These are phyloP conservation scores for Paracanthobrama guichenoti DNA, from an alignment of 2,113 vertebrate genomes.

Conservation along the genomic window DNA sequence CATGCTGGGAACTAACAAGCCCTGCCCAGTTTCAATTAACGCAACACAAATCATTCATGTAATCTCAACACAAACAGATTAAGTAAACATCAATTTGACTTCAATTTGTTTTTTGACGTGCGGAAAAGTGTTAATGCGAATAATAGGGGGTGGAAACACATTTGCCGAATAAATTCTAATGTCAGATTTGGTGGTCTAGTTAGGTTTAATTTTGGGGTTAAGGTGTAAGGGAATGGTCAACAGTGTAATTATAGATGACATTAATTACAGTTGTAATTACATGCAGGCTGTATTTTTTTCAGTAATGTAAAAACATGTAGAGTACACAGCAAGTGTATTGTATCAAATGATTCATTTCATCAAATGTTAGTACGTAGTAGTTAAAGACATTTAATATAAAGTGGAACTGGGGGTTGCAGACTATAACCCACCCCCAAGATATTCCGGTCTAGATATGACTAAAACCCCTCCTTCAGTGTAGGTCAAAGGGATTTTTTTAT, in stretches of 20 bases:
- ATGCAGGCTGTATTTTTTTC: neutral
- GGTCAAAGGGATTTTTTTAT: neutral
- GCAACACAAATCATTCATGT: too few species aligned
- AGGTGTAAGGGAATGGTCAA: neutral
- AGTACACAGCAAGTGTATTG: neutral
- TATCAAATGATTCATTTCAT: neutral
- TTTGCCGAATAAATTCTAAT: too few species aligned
- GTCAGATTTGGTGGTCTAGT: neutral
- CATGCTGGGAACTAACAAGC: too few species aligned
- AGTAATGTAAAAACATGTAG: neutral
- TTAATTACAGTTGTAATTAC: neutral
- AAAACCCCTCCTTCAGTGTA: neutral
- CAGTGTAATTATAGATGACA: neutral
- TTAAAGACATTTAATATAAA: neutral
- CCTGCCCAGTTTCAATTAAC: too few species aligned
- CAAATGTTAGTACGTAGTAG: neutral
- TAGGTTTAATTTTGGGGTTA: neutral
- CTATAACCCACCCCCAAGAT: neutral
- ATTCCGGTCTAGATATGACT: neutral
- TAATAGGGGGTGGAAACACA: too few species aligned
- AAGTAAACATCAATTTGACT: too few species aligned
- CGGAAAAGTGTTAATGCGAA: too few species aligned
- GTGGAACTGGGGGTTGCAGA: neutral
- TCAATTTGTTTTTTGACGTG: too few species aligned
- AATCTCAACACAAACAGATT: too few species aligned